Percentiles rank a stretch among this genome's conserved stretches.
Evolutionary conservation across 2,797 vertebrate species (phyloP).

Genomic region (Pygocentrus nattereri): DNA sequence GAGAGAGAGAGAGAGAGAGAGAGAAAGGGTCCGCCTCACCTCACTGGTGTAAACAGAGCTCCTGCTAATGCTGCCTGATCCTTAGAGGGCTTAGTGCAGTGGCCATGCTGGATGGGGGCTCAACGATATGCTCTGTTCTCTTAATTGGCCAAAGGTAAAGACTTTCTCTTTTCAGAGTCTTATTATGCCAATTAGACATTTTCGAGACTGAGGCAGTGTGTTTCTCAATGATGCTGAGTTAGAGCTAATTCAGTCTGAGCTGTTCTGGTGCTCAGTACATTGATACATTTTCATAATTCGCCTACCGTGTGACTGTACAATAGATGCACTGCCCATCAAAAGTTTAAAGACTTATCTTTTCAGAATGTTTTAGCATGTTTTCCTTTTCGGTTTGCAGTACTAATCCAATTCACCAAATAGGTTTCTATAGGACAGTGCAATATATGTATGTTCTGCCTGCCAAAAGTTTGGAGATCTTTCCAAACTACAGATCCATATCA

Average conservation of each 20-base stretch:
- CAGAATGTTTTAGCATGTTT: neutral
- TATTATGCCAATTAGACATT: constrained; percentile 68
- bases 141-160: constrained; percentile 71
- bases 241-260: constrained; percentile 22
- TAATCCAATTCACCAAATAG: no score
- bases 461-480: no score
- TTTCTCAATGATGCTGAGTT: constrained; percentile 28
- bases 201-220: constrained; percentile 60
- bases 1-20: constrained; percentile 36
- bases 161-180: constrained; percentile 66
- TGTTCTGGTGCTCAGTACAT: neutral
- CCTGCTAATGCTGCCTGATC: constrained; percentile 79
- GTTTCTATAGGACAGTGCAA: no score
- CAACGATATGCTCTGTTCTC: constrained; percentile 46
- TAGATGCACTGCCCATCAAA: neutral
- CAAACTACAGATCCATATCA: no score
- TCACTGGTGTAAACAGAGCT: constrained; percentile 55
- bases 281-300: neutral
- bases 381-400: neutral
- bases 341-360: neutral
- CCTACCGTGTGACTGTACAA: neutral
- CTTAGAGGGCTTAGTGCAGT: constrained; percentile 71
- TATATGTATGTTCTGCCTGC: no score
- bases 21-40: constrained; percentile 32
- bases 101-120: constrained; percentile 59